phyloP scores from a whole-genome alignment of 2,113 vertebrate genomes.

The Otocyon megalotis region DNA sequence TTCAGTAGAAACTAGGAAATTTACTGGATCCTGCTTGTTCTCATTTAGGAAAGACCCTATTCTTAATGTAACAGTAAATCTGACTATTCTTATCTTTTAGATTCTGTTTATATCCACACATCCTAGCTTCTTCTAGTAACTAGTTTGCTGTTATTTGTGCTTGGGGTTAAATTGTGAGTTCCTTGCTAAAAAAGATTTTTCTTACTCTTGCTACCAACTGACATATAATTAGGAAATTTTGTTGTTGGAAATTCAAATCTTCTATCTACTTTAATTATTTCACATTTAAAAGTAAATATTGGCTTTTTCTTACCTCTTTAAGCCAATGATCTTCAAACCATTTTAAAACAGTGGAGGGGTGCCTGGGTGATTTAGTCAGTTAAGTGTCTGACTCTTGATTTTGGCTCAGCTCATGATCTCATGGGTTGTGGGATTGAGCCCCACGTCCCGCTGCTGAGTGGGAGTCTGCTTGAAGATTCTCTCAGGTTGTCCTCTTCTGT shows the following conservation, averaged over 20 bases:
- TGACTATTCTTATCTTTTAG: constrained; percentile 20
- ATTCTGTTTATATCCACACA: constrained; percentile 10
- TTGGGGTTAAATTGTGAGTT: not conserved
- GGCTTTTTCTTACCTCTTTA: constrained; percentile 46
- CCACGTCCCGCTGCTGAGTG: not conserved
- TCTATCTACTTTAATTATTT: constrained; percentile 24
- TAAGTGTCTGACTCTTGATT: not conserved
- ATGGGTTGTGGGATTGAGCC: not conserved
- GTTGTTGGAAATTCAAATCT: constrained; percentile 39
- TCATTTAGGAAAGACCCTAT: not conserved
- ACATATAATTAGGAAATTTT: not conserved
- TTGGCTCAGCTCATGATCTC: not conserved
- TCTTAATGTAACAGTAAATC: constrained; percentile 48
- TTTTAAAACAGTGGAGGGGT: not conserved
- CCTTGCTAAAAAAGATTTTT: not conserved
- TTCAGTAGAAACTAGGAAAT: not conserved
- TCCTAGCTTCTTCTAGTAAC: constrained; percentile 5
- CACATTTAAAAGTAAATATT: constrained; percentile 49
- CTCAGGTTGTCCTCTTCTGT: not conserved
- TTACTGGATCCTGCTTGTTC: constrained; percentile 9
- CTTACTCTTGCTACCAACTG: not conserved
- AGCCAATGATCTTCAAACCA: constrained; percentile 25
- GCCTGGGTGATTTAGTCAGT: not conserved
- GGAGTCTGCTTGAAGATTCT: not conserved
- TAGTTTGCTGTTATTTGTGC: constrained; percentile 2